Evolutionary conservation across 1,140 invertebrate species (phyloP), one percentile per base, ranked within the genome.

Genomic region (Caenorhabditis briggsae): DNA sequence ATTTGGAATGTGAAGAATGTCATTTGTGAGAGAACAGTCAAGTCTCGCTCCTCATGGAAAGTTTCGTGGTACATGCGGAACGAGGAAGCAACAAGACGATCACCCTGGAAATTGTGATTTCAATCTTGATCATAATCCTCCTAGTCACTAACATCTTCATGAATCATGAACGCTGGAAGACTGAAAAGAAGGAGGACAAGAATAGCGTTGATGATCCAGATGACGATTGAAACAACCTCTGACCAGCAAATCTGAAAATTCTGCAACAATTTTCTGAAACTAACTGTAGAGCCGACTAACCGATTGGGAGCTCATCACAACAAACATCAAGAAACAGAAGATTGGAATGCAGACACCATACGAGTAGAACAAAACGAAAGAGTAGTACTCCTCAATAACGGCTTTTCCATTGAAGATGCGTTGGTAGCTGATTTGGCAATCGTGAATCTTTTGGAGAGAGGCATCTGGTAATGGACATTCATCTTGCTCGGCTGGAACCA

Each of bases 11-110:
- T 70, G 50, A 86, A 70, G 43, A 86, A 74, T 16, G 74, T 82
- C 85, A 86, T 86, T 82, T 86, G 85, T n/a, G 55, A 61, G 74
- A 86, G n/a, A 61, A 86, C 82, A 18, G 70, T 41, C 50, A 82
- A 41, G 33, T 86, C 85, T 18, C 74, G 82, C 55, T 82, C 85
- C 48, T 86, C 85, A 48, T 70, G 70, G 41, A 86, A 59, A 3
- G 78, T 56, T n/a, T 86, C 85, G n/a, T 86, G 85, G 55, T 86
- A 86, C 85, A 86, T 86, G 14, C 50, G 74, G 85, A 82, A 86
- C 5, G 85, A 82, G 7, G 85, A 70, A 61, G 74, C 58, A 20
- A 86, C 55, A 25, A 86, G 78, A 48, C 70, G 74, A 7, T 86
- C 85, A 20, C 85, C 85, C 85, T 86, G 48, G 48, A 82, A 86